A percentile compares a stretch with the other conserved stretches of the same genome.
These are phyloP conservation scores for Rhinoraja longicauda DNA, from an alignment of 2,797 vertebrate species.

Conservation along the genomic window DNA sequence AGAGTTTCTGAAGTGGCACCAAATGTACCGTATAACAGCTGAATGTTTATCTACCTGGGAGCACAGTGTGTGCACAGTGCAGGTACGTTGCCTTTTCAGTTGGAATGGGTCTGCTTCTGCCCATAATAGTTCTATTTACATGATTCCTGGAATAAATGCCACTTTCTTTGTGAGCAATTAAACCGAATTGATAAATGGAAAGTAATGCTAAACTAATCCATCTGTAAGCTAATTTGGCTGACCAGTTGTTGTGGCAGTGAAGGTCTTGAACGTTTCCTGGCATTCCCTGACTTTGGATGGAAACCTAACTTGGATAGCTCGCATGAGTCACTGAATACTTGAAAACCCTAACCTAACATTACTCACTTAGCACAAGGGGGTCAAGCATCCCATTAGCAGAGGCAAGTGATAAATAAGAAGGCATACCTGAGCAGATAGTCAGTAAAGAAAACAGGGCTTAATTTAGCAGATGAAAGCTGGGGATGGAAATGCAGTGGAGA, in stretches of 20 bases:
- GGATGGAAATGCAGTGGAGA: neutral
- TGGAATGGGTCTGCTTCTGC: neutral
- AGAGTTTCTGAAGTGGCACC: neutral
- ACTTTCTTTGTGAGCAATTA: conserved; percentile 6
- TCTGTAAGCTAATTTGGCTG: neutral
- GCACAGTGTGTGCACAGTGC: neutral
- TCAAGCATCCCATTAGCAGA: too few species aligned
- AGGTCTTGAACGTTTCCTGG: neutral
- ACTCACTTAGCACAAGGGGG: neutral
- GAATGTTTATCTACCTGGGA: neutral
- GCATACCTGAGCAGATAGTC: neutral
- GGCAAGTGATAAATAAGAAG: neutral
- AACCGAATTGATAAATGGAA: conserved; percentile 23
- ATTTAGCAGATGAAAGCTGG: neutral
- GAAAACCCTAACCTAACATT: neutral
- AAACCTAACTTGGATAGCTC: neutral
- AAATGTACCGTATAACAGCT: neutral
- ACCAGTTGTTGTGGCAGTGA: neutral
- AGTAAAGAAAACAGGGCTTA: neutral
- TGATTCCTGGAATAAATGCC: neutral
- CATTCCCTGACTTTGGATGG: conserved; percentile 3
- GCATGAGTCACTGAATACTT: neutral
- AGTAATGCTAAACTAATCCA: neutral
- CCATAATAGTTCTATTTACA: neutral
- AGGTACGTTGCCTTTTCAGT: neutral